These are phyloP conservation scores for Megastigmus dorsalis DNA, from an alignment of 2,888 invertebrate genomes.

Conservation along the genomic window DNA sequence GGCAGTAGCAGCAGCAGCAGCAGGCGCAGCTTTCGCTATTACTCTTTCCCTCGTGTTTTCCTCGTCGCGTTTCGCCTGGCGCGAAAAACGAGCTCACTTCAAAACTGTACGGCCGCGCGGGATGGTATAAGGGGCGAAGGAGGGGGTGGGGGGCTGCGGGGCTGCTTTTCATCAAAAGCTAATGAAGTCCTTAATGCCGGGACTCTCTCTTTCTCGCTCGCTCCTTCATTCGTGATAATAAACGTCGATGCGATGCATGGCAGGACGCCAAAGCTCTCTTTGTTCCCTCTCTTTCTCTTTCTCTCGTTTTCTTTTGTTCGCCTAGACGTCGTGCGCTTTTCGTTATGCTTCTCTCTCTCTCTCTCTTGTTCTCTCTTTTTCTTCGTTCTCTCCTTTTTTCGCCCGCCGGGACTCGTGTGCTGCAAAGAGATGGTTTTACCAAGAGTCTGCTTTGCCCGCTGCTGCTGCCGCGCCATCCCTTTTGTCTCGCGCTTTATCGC, in stretches of 20 bases:
- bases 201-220: background rate
- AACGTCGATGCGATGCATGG: conserved; percentile 46
- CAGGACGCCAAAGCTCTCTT: conserved; percentile 33
- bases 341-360: background rate
- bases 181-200: conserved; percentile 50
- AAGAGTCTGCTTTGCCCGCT: too few species aligned
- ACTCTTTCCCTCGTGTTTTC: too few species aligned
- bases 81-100: conserved; percentile 26
- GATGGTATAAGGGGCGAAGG: too few species aligned
- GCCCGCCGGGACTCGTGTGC: too few species aligned
- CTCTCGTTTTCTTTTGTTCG: conserved; percentile 14
- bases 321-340: background rate
- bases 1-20: too few species aligned
- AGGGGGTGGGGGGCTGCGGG: background rate
- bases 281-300: background rate
- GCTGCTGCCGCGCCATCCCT: background rate
- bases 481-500: background rate
- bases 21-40: too few species aligned
- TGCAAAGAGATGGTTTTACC: too few species aligned
- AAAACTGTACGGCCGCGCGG: too few species aligned
- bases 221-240: conserved; percentile 25
- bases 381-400: background rate
- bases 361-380: background rate
- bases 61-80: background rate
- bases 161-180: conserved; percentile 51